Evolutionary conservation across 2,113 vertebrate genomes (phyloP), one percentile per base, ranked within the genome.

Genomic region (Orientallactaga bullata): DNA sequence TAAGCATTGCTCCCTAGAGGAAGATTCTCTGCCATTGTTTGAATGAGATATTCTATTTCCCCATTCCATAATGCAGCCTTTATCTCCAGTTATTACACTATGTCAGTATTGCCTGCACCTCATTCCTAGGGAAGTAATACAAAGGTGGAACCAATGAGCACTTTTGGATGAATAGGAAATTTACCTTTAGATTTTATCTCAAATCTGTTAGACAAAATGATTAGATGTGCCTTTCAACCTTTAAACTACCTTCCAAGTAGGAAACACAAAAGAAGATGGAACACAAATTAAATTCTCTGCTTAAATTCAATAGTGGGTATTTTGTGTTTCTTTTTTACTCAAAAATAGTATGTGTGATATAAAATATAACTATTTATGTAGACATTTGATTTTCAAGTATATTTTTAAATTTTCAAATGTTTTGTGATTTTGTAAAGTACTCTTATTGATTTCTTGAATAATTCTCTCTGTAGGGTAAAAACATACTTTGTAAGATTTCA

Each of bases 121-220:
- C 23, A 81, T 68, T 82, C 24, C 15, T 77, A 74, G 20, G 63
- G 63, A 39, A 90, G 9, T 66, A 13, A 81, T 77, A 81, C 35
- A 77, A 63, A 81, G 20, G 16, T 15, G 12, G 18, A 86, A 30
- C 39, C 35, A 81, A 4, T 88, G 39, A 85, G 68, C 42, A 85
- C 20, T 85, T 81, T 32, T 68, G 37, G 88, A 78, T 85, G 18
- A 85, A 88, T 0, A 61, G 23, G 35, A 90, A 88, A 71, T 5
- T 63, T 87, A 68, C 26, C 58, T 35, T 20, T 66, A 60, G 30
- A 66, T 58, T 23, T 10, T 5, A 15, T 47, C 86, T n/a, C 26
- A 63, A 32, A 74, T 10, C 23, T 77, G 71, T 88, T 35, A 47
- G 71, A 66, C 77, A 39, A 37, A 71, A 23, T 35, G 26, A 13